Evolutionary conservation across 2,797 vertebrate genomes (phyloP), one percentile per base, ranked within the genome.

Genomic region (Paedocypris micromegethes): DNA sequence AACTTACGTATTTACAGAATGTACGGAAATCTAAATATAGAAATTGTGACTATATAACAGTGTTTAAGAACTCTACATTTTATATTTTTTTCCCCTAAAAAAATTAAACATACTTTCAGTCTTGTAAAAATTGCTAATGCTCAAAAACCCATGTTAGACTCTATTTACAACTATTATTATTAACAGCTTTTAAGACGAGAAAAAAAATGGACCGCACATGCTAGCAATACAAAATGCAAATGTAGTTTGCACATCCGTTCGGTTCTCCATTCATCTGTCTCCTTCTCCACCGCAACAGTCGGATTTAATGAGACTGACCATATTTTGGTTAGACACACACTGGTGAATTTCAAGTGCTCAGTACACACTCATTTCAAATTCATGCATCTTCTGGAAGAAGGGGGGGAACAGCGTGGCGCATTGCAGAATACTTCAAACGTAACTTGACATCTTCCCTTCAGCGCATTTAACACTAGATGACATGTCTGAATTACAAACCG

Each of bases 281-380:
- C 46, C 61, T n/a, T 52, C 8, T 62, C 45, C 9, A 23, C 23
- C 9, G 40, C 66, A 56, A 7, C 48, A 39, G 39, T 3, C 37
- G 39, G 43, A 56, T 65, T 65, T 66, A 74, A 74, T 57, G 72
- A 70, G 51, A 66, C 46, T 39, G 39, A 50, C 41, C 51, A 46
- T 39, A 23, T 59, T 69, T 47, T 64, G 56, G 64, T 23, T 55
- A 48, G 42, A 54, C 37, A 39, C 45, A 9, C 44, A 39, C 42
- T 58, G 7, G 43, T 53, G 59, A 63, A 73, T 73, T 64, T 68
- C 37, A 69, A 69, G 64, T 64, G 23, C 44, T 1, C 1, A 52
- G 55, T 43, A 58, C 37, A 56, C n/a, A 8, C 55, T 73, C 3
- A 23, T 53, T 69, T 59, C 49, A 64, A 73, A 58, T 59, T 54